A percentile compares a stretch with the other conserved stretches of the same genome.
Conservation (phyloP, 2,888 invertebrate genomes). For the Rambutsinella grinnellia region DNA sequence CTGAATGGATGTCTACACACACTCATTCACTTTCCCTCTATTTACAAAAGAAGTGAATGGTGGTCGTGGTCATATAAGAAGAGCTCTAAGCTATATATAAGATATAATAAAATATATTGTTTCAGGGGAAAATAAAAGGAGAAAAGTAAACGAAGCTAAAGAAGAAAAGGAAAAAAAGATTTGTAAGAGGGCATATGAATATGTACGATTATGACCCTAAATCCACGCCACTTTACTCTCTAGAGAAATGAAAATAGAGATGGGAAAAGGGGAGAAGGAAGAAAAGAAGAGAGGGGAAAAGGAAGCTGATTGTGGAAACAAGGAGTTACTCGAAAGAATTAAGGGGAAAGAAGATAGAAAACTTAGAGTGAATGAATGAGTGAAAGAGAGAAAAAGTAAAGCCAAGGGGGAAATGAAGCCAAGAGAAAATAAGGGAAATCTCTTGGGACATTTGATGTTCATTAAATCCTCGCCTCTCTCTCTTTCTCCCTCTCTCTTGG, state of each 20-base stretch:
- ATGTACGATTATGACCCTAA: constrained; percentile 55
- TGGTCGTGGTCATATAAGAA: background rate
- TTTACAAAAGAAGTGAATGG: background rate
- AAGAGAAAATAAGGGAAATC: constrained; percentile 59
- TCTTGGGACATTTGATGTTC: constrained; percentile 65
- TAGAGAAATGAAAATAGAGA: constrained; percentile 49
- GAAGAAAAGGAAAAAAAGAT: constrained; percentile 40
- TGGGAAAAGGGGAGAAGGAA: constrained; percentile 29
- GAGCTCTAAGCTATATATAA: background rate
- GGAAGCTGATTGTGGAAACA: constrained; percentile 47
- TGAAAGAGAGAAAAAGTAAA: constrained; percentile 40
- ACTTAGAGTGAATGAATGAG: constrained; percentile 3
- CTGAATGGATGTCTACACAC: constrained; percentile 62
- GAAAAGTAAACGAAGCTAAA: constrained; percentile 41
- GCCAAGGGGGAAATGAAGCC: constrained; percentile 52
- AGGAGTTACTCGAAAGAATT: constrained; percentile 50
- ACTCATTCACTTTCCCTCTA: background rate
- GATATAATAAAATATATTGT: constrained; percentile 38
- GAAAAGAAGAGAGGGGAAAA: constrained; percentile 25
- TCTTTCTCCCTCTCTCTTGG: constrained; percentile 29
- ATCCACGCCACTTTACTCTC: constrained; percentile 51
- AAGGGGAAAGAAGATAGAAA: constrained; percentile 33
- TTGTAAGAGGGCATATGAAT: constrained; percentile 55
- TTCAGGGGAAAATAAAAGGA: constrained; percentile 31
- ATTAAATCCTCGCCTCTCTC: constrained; percentile 63